These are phyloP conservation scores for Triplophysa yarkandensis DNA, from an alignment of 2,797 vertebrate species.

Conservation along the genomic window DNA sequence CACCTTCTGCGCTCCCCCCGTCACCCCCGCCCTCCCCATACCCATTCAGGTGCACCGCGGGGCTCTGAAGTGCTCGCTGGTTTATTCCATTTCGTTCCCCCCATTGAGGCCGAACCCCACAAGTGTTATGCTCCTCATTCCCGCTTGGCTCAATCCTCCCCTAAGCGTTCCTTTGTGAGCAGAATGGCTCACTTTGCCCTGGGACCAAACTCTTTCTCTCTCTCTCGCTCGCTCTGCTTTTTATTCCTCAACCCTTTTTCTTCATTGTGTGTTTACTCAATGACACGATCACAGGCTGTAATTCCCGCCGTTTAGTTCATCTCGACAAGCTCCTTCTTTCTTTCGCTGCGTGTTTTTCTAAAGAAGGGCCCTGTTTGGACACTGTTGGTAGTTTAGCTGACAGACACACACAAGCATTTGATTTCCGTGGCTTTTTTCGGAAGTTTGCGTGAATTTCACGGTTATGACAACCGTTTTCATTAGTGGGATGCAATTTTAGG, in stretches of 20 bases:
- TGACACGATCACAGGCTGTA: constrained; percentile 77
- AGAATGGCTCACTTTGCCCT: constrained; percentile 88
- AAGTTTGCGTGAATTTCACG: not conserved
- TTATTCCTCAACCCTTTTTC: constrained; percentile 71
- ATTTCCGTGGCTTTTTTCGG: constrained; percentile 32
- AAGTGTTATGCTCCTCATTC: constrained; percentile 99
- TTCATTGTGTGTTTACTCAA: constrained; percentile 85
- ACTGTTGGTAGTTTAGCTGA: constrained; percentile 64
- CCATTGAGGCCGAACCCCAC: constrained; percentile 92
- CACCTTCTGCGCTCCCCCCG: constrained; percentile 93
- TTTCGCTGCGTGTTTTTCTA: constrained; percentile 67
- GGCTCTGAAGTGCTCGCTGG: constrained; percentile 99
- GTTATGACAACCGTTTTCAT: too few relatives aligned
- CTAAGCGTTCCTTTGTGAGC: constrained; percentile 87
- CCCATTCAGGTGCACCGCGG: constrained; percentile 97
- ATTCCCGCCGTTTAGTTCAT: constrained; percentile 81
- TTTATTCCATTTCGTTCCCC: constrained; percentile 99
- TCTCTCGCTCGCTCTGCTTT: constrained; percentile 63
- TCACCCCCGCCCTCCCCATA: constrained; percentile 69
- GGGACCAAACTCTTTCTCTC: constrained; percentile 82
- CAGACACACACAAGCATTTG: constrained; percentile 44
- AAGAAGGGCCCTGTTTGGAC: constrained; percentile 68
- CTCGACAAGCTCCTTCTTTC: constrained; percentile 71
- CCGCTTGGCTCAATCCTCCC: constrained; percentile 80
- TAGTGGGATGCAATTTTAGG: too few relatives aligned